Percentiles rank a stretch among this genome's conserved stretches.
These are phyloP conservation scores for Panagrolaimus sp. DNA, from an alignment of 1,140 invertebrate species.

Conservation along the genomic window DNA sequence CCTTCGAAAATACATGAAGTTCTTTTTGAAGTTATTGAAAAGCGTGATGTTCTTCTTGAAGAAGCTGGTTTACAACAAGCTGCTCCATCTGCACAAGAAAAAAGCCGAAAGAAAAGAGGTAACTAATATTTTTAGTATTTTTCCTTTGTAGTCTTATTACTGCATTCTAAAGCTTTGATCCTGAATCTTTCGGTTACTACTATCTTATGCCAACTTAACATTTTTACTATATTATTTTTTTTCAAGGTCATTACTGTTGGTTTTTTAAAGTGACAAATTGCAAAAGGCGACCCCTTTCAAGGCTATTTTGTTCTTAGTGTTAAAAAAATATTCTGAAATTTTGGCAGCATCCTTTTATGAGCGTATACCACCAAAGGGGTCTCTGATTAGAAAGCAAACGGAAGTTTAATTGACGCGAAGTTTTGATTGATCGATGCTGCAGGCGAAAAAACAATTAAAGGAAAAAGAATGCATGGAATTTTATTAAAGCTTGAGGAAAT, in stretches of 20 bases:
- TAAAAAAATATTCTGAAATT: no score
- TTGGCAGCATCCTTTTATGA: no score
- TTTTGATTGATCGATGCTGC: constrained; percentile 4
- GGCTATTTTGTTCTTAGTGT: no score
- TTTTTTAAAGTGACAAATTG: neutral
- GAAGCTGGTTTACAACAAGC: neutral
- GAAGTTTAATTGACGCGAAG: neutral
- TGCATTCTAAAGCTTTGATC: neutral
- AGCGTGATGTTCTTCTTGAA: neutral
- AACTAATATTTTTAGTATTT: no score
- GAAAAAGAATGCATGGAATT: neutral
- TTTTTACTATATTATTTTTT: no score
- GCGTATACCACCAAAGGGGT: no score
- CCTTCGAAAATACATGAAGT: neutral
- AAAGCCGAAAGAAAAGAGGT: constrained; percentile 2
- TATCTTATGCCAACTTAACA: no score
- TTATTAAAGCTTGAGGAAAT: no score
- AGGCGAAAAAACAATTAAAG: neutral
- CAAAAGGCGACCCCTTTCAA: no score
- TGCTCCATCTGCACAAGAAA: neutral
- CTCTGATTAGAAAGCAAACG: neutral
- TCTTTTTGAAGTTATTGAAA: no score
- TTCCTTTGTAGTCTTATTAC: no score
- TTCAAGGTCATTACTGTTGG: constrained; percentile 10
- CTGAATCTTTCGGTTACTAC: neutral